Base-by-base conservation (phyloP, 1,140 invertebrate species). In the Maconellicoccus hirsutus region DNA sequence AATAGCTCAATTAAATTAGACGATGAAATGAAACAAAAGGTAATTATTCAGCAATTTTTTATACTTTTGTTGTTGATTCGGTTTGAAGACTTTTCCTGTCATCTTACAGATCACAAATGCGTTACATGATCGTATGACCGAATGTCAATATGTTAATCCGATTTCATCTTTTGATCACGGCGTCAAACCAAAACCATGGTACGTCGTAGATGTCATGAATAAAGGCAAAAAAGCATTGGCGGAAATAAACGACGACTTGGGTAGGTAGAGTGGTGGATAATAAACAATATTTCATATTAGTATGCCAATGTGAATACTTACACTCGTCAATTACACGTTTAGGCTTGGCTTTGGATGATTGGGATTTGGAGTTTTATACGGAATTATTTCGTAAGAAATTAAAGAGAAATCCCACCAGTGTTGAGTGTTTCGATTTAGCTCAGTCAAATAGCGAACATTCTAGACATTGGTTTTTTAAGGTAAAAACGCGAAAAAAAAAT, bases 371-470 rank as follows among this genome's bases (percentile, higher is more conserved):
- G 59, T 94, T 89, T 77, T 95, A 96, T 75, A 89, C 88, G 52
- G 82, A 91, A 74, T 77, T 96, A 14, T 96, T 95, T 81, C 81
- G 83, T 71, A 82, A 87, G 69, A 89, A 91, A 75, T 80, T 96
- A 0, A 89, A 91, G 74, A 83, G 95, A 61, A 96, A 98, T 83
- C 96, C 96, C 16, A 98, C 96, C 0, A 97, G 91, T 79, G 94
- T 98, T 0, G 96, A 99, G 80, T 91, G 96, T 75, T 98, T 98
- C 83, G 96, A 98, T 83, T 84, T 98, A 69, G 96, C 96, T n/a
- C 96, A 99, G 80, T 96, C 94, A 19, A 98, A 98, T 78, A 96
- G 91, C 80, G 92, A 96, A 78, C 92, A 95, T 78, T 94, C 91
- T 71, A 82, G 92, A 7, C 92, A 96, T 81, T 94, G 92, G 92